These are phyloP conservation scores for Pachyuromys duprasi DNA, from an alignment of 2,797 vertebrate species.

Conservation along the genomic window DNA sequence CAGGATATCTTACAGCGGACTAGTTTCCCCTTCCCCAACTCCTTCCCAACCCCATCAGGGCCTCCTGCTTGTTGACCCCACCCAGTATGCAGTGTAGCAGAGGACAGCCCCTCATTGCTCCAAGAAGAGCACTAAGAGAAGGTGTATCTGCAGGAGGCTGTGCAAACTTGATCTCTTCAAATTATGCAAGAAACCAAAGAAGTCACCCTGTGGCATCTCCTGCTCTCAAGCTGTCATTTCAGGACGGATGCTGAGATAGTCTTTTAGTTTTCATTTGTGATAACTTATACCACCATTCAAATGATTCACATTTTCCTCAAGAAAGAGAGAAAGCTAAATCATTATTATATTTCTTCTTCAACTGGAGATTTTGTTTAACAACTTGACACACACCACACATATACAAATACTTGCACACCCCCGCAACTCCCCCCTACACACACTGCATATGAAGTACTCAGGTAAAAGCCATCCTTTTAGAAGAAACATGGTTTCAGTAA, in stretches of 20 bases:
- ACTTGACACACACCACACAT: not conserved
- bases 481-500: not conserved
- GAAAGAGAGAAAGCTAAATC: not conserved
- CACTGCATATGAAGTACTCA: conserved; percentile 30
- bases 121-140: not conserved
- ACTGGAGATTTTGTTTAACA: not conserved
- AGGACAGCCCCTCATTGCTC: not conserved
- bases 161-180: accelerated
- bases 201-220: not conserved
- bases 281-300: not conserved
- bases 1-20: not conserved
- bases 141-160: too few relatives aligned
- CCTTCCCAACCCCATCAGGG: not conserved
- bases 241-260: not conserved
- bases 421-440: not conserved
- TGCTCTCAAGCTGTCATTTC: not conserved
- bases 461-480: conserved; percentile 53
- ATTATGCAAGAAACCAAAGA: not conserved
- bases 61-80: not conserved
- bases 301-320: not conserved
- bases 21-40: not conserved
- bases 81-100: accelerated
- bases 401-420: not conserved
- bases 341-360: not conserved
- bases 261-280: not conserved